These are phyloP conservation scores for Hemistola chrysoprasaria DNA, from an alignment of 2,888 invertebrate genomes.

Conservation along the genomic window DNA sequence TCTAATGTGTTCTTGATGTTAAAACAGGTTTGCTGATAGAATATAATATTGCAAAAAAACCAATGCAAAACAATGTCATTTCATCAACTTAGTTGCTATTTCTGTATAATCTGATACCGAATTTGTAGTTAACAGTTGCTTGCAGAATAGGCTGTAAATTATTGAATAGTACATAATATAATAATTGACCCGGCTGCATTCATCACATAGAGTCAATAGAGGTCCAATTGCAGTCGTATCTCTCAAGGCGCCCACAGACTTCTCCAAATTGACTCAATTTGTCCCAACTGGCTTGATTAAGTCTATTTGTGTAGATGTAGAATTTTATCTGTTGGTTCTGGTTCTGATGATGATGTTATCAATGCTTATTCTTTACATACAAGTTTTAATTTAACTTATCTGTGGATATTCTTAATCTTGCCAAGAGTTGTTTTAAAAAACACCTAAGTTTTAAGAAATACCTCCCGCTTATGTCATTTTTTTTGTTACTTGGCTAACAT, in stretches of 20 bases:
- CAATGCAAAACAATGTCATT: conserved; percentile 13
- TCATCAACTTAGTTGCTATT: conserved; percentile 11
- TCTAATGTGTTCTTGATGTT: conserved; percentile 12
- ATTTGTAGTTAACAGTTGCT: conserved; percentile 10
- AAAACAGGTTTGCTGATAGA: conserved; percentile 21
- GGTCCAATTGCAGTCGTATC: conserved; percentile 47
- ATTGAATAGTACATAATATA: conserved; percentile 41
- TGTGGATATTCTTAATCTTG: too few species aligned
- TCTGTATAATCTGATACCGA: conserved; percentile 9
- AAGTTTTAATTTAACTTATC: too few species aligned
- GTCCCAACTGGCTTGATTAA: conserved; percentile 64
- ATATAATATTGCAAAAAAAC: conserved; percentile 7
- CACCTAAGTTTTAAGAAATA: too few species aligned
- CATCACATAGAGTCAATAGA: conserved; percentile 44
- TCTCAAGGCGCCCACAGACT: conserved; percentile 53
- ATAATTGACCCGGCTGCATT: conserved; percentile 52
- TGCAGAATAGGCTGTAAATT: conserved; percentile 15
- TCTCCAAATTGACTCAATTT: conserved; percentile 65
- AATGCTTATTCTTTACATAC: too few species aligned
- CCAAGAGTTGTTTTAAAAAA: too few species aligned
- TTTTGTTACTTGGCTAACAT: too few species aligned
- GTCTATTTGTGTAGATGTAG: conserved; percentile 48
- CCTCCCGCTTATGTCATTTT: too few species aligned
- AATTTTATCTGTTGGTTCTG: conserved; percentile 32
- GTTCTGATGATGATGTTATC: neutral